Conservation (phyloP, 2,888 invertebrate species). For the Athalia cordata region DNA sequence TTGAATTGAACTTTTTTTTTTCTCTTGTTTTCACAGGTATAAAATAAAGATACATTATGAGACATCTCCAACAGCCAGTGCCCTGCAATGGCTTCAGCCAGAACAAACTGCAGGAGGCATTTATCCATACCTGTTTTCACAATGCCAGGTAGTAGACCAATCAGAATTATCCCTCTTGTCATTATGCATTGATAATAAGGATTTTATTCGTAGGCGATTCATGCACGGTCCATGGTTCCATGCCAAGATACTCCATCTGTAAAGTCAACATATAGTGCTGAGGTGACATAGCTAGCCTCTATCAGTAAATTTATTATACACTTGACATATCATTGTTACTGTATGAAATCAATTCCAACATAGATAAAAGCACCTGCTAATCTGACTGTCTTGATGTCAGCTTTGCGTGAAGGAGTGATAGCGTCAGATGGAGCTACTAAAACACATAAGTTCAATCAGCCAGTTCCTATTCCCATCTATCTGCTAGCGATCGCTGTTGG, state of each 20-base stretch:
- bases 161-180: conserved; percentile 22
- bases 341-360: neutral
- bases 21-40: conserved; percentile 71
- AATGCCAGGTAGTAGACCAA: conserved; percentile 80
- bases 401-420: conserved; percentile 77
- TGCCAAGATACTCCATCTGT: conserved; percentile 95
- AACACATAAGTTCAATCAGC: conserved; percentile 80
- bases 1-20: conserved; percentile 9
- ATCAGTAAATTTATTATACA: neutral
- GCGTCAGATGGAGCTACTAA: conserved; percentile 72
- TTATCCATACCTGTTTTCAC: conserved; percentile 90
- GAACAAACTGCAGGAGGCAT: conserved; percentile 91
- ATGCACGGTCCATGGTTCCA: conserved; percentile 91
- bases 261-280: conserved; percentile 89
- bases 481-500: conserved; percentile 93
- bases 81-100: conserved; percentile 91
- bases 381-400: conserved; percentile 92
- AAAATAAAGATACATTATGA: conserved; percentile 82
- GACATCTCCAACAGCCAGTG: conserved; percentile 86
- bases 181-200: conserved; percentile 11
- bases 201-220: conserved; percentile 81
- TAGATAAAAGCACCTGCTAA: conserved; percentile 84
- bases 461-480: conserved; percentile 91
- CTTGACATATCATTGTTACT: neutral
- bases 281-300: conserved; percentile 66